Percentiles rank a stretch among this genome's conserved stretches.
These are phyloP conservation scores for Campopleginae sp. DNA, from an alignment of 2,888 invertebrate genomes.

Conservation along the genomic window DNA sequence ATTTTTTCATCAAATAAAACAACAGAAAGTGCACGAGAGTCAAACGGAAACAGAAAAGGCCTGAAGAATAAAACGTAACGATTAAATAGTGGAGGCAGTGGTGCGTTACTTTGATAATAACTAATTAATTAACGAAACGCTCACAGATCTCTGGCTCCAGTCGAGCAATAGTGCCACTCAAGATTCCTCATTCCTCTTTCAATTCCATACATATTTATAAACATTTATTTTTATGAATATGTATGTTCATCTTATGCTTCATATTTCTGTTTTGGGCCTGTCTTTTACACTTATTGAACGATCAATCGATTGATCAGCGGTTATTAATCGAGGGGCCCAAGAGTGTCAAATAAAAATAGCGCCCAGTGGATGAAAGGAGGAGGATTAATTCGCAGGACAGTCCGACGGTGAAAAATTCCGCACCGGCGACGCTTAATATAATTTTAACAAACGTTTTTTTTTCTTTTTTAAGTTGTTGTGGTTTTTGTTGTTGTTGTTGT, in stretches of 20 bases:
- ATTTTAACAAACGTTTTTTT: slow-evolving; percentile 36
- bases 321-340: slow-evolving; percentile 4
- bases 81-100: slow-evolving; percentile 80
- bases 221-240: slow-evolving; percentile 20
- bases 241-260: slow-evolving; percentile 3
- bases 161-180: slow-evolving; percentile 64
- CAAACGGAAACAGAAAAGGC: slow-evolving; percentile 10
- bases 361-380: neutral
- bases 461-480: neutral
- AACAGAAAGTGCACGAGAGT: slow-evolving; percentile 13
- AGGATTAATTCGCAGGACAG: slow-evolving; percentile 9
- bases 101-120: slow-evolving; percentile 79
- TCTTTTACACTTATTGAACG: neutral
- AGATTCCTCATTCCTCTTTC: slow-evolving; percentile 48
- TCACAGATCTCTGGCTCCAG: slow-evolving; percentile 66
- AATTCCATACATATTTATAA: slow-evolving; percentile 17
- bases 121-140: slow-evolving; percentile 66
- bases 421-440: slow-evolving; percentile 38
- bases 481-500: slow-evolving; percentile 28
- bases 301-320: neutral
- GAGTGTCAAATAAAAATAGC: neutral
- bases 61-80: slow-evolving; percentile 62
- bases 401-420: slow-evolving; percentile 39
- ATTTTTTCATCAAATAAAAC: neutral
- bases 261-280: neutral